phyloP scores from a whole-genome alignment of 1,140 invertebrate species.

The Leptinotarsa defecta region DNA sequence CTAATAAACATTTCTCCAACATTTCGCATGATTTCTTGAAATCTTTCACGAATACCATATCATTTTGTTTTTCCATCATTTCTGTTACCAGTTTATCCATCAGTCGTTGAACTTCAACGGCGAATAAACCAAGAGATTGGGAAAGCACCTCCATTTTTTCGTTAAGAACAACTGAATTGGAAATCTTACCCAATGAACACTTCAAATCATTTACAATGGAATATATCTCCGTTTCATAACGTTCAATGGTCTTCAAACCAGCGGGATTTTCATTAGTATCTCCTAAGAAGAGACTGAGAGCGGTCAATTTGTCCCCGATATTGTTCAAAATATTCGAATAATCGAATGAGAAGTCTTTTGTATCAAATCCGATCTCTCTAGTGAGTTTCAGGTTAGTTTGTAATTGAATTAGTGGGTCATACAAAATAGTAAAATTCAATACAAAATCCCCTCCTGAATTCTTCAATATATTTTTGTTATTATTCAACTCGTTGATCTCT shows the following conservation, averaged over 20 bases:
- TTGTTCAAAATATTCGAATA: slow-evolving; percentile 30
- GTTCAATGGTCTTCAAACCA: slow-evolving; percentile 21
- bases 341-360: slow-evolving; percentile 35
- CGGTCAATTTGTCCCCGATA: slow-evolving; percentile 33
- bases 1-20: neutral
- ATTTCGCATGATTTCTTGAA: neutral
- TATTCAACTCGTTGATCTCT: slow-evolving; percentile 9
- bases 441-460: slow-evolving; percentile 24
- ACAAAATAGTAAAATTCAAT: slow-evolving; percentile 23
- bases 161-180: slow-evolving; percentile 25
- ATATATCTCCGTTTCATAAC: slow-evolving; percentile 28
- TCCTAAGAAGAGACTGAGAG: slow-evolving; percentile 27
- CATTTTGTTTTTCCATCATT: slow-evolving; percentile 28
- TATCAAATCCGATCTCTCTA: slow-evolving; percentile 33
- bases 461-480: slow-evolving; percentile 15
- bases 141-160: slow-evolving; percentile 42
- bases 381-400: slow-evolving; percentile 29
- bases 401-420: slow-evolving; percentile 27
- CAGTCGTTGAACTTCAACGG: neutral
- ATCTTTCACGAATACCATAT: slow-evolving; percentile 30
- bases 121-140: slow-evolving; percentile 32
- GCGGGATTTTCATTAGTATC: slow-evolving; percentile 26
- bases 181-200: slow-evolving; percentile 12
- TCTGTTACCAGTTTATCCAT: slow-evolving; percentile 20
- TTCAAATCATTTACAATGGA: slow-evolving; percentile 27